Conservation (phyloP, 2,113 vertebrate genomes). For the Pituophis catenifer region DNA sequence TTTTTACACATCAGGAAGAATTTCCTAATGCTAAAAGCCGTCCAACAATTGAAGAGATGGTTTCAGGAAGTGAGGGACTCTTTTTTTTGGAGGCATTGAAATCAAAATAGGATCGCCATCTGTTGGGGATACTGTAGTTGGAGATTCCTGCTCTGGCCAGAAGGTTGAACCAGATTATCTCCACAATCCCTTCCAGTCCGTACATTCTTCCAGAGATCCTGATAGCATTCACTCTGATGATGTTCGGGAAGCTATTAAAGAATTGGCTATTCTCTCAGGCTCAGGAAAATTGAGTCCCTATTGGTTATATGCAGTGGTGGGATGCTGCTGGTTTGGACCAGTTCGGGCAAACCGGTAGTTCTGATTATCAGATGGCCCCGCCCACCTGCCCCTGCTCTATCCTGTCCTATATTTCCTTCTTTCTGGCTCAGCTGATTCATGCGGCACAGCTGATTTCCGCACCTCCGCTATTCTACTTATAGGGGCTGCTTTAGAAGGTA, state of each 20-base stretch:
- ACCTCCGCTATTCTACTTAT: too few species aligned
- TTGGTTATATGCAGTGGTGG: neutral
- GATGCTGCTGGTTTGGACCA: too few species aligned
- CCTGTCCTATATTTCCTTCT: too few species aligned
- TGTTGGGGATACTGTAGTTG: neutral
- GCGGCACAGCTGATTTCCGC: too few species aligned
- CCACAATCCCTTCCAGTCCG: neutral
- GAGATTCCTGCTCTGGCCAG: neutral
- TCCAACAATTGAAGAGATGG: neutral
- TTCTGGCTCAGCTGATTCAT: too few species aligned
- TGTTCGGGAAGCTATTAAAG: neutral
- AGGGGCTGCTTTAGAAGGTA: too few species aligned
- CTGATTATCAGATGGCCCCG: too few species aligned
- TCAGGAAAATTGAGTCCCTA: neutral
- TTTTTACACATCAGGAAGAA: neutral
- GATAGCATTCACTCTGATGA: neutral
- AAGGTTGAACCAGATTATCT: neutral
- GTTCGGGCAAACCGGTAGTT: too few species aligned
- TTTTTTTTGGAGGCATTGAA: neutral
- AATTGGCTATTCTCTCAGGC: neutral
- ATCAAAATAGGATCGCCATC: neutral
- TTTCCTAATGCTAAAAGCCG: neutral
- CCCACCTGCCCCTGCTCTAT: too few species aligned
- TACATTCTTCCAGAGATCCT: neutral
- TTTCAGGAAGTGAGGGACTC: neutral